phyloP scores from a whole-genome alignment of 2,797 vertebrate species.

The Eupleurogrammus muticus region DNA sequence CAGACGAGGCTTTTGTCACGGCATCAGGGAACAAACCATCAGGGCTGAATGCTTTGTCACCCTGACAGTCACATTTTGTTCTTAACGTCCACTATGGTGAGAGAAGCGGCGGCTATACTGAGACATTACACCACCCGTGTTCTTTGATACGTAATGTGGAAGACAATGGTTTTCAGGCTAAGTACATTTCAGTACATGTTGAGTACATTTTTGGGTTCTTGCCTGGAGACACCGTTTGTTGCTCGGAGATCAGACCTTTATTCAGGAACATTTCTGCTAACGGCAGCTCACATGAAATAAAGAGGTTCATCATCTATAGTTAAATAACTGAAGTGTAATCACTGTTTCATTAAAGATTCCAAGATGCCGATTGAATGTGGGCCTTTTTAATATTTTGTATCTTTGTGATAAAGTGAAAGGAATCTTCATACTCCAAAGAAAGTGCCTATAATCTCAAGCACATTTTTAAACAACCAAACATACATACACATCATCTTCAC shows the following conservation, averaged over 20 bases:
- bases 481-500: background rate
- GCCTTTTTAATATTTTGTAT: background rate
- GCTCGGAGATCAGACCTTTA: background rate
- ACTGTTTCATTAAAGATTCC: constrained; percentile 5
- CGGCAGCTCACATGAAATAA: constrained; percentile 11
- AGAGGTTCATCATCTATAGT: constrained; percentile 22
- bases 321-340: background rate
- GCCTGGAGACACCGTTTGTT: background rate
- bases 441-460: background rate
- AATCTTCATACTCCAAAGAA: background rate
- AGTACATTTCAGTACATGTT: constrained; percentile 12
- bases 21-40: constrained; percentile 54
- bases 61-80: constrained; percentile 70
- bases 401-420: background rate
- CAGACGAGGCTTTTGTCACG: constrained; percentile 54
- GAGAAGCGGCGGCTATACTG: constrained; percentile 27
- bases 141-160: constrained; percentile 11
- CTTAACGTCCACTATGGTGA: constrained; percentile 46
- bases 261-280: constrained; percentile 4
- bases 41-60: constrained; percentile 57
- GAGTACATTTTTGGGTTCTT: constrained; percentile 10
- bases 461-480: background rate
- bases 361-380: background rate
- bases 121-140: constrained; percentile 27
- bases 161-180: constrained; percentile 10